phyloP scores from a whole-genome alignment of 2,797 vertebrate species.

The Pogonophryne albipinna region DNA sequence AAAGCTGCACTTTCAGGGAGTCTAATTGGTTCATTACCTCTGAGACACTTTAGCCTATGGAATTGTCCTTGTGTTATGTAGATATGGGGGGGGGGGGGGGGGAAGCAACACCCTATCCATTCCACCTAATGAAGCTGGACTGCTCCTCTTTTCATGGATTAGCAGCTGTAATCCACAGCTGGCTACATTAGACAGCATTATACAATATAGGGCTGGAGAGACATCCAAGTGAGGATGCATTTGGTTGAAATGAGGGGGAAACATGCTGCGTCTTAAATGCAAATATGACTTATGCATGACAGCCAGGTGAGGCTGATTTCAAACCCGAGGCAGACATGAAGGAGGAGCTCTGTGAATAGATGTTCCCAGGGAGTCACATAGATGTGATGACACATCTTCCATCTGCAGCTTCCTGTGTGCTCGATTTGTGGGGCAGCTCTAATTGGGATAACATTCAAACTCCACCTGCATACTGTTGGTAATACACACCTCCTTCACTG shows the following conservation, averaged over 20 bases:
- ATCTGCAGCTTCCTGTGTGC: conserved; percentile 7
- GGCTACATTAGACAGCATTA: conserved; percentile 66
- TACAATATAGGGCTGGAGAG: conserved; percentile 17
- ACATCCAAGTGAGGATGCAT: conserved; percentile 38
- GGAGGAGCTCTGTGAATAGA: conserved; percentile 41
- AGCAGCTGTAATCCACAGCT: conserved; percentile 58
- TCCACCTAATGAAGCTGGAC: conserved; percentile 47
- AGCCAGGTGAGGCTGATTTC: conserved; percentile 5
- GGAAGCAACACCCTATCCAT: conserved; percentile 36
- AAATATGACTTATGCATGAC: conserved; percentile 53
- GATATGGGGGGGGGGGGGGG: conserved; percentile 11
- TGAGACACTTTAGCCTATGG: conserved; percentile 2
- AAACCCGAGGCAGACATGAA: conserved; percentile 28
- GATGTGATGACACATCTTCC: conserved; percentile 30
- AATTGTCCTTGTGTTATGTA: conserved; percentile 24
- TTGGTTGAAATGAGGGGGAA: conserved; percentile 31
- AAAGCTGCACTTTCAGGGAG: conserved; percentile 8
- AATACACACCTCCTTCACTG: neutral
- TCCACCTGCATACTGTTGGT: conserved; percentile 22
- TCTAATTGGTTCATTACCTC: neutral
- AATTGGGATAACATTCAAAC: conserved; percentile 16
- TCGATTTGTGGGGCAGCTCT: conserved; percentile 17
- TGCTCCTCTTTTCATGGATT: conserved; percentile 58
- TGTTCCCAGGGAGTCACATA: conserved; percentile 17
- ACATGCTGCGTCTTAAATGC: conserved; percentile 37